These are phyloP conservation scores for Scytalopus superciliaris DNA, from an alignment of 2,113 vertebrate species.

Conservation along the genomic window DNA sequence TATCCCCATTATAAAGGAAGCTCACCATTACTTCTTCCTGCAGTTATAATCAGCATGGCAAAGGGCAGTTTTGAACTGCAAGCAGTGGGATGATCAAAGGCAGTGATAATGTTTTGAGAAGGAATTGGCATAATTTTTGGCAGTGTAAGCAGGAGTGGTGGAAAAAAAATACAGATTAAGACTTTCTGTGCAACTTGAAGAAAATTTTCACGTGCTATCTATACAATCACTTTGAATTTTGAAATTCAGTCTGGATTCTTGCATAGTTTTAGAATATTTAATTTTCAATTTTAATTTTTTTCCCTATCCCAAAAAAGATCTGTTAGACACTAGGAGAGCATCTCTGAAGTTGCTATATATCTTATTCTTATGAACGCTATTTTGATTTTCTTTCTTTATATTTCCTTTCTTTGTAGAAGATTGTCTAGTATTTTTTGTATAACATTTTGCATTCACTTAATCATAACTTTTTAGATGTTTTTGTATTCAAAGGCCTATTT, in stretches of 20 bases:
- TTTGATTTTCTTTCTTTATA: background rate
- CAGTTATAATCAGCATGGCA: background rate
- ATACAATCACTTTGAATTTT: background rate
- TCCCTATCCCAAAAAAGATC: background rate
- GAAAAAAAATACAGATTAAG: background rate
- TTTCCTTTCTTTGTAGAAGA: background rate
- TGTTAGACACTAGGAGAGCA: background rate
- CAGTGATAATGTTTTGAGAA: conserved; percentile 38
- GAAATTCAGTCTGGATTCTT: background rate
- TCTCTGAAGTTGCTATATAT: background rate
- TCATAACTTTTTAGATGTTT: background rate
- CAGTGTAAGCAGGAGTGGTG: background rate
- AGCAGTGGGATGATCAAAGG: conserved; percentile 37
- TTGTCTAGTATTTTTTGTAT: background rate
- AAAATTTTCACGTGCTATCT: background rate
- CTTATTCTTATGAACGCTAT: background rate
- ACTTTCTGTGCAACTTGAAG: background rate
- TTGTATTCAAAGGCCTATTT: background rate
- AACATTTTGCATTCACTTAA: background rate
- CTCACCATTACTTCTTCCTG: conserved; percentile 1
- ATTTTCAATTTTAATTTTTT: background rate
- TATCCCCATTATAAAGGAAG: background rate
- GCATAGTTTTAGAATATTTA: background rate
- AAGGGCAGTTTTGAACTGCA: background rate
- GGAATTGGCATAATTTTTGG: conserved; percentile 53